Base-by-base conservation (phyloP, 2,113 vertebrate species). In the Sylvilagus bachmani region DNA sequence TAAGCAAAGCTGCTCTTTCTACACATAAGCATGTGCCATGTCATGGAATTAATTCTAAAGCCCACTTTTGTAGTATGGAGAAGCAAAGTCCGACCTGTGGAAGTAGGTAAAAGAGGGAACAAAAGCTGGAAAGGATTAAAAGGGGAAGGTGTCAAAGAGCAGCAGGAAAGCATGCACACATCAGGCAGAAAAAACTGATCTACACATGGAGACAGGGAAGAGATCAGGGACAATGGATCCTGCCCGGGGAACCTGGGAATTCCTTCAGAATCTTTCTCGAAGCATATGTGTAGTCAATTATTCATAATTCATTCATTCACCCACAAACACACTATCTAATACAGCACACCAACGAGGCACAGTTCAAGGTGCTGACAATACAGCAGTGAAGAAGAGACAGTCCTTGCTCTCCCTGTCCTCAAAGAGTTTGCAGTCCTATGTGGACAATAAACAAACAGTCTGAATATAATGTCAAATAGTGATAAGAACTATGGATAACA, bases 401-500 rank as follows among this genome's bases (percentile, higher is more conserved):
- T 16, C 29, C n/a, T 55, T 88, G 49, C 21, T 38, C 19, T 53
- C 10, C 5, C 70, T 89, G 22, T 49, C 74, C 31, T 79, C 31
- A n/a, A 16, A 27, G 62, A 88, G 19, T 10, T 77, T 86, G 7
- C 36, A 29, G 91, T 89, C 36, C 4, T 86, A 13, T 82, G 4
- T 86, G 31, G 25, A 38, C 17, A 80, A 73, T 3, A 92, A 12
- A 62, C 25, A 86, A 77, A 90, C 1, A 61, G 3, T 67, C 86
- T 87, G 53, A 89, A 86, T 83, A 87, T 70, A 70, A 83, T 82
- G 27, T 71, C 62, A 78, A 36, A 93, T 1, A 95, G 24, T 31
- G 64, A 17, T 67, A 86, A 89, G 22, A 78, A 78, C 29, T 74
- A 31, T 22, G 33, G 55, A 89, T 25, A 33, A 96, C 93, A 96